Evolutionary conservation across 2,888 invertebrate genomes (phyloP), one percentile per base, ranked within the genome.

Genomic region (Mystacides longicornis): DNA sequence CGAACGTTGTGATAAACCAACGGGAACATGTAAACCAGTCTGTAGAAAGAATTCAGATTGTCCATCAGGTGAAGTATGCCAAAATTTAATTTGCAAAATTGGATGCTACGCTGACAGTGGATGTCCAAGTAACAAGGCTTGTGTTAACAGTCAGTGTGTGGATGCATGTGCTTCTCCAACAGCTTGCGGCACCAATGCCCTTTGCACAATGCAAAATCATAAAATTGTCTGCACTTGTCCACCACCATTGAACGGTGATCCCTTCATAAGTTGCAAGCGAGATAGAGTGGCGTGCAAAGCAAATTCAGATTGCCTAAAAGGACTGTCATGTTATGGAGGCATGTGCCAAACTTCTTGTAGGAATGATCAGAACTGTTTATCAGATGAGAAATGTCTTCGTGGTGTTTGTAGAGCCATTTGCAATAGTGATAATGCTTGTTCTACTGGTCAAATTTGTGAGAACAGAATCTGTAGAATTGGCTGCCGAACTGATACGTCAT

Each of bases 31-130:
- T 66, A 88, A 88, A 63, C 87, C 90, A 1, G 78, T 91, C 2
- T 93, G 93, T 65, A 81, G 89, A 50, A 81, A 84, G 52, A 92
- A 93, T 66, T 86, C 87, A 62, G 93, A 93, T 66, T 94, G 94
- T 64, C 82, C 88, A 51, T 87, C 85, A 63, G 91, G 89, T 33
- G 93, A 93, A 73, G 84, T 93, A 52, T 94, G 93, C 65, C 85
- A 90, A 66, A 86, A 87, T 22, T 75, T 91, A 23, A 80, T 86
- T 55, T 94, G 94, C 67, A 72, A 81, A 9, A 77, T 81, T 42
- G 94, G 94, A 46, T 94, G 94, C 67, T 82, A 92, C 65, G 83
- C 87, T 7, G 82, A 92, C 68, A 78, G 81, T 2, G 87, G 89
- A 49, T 94, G 94, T 67, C 80, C 86, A 1, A 73, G 77, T 52